Conservation (phyloP, 2,113 vertebrate genomes). For the Meles meles region DNA sequence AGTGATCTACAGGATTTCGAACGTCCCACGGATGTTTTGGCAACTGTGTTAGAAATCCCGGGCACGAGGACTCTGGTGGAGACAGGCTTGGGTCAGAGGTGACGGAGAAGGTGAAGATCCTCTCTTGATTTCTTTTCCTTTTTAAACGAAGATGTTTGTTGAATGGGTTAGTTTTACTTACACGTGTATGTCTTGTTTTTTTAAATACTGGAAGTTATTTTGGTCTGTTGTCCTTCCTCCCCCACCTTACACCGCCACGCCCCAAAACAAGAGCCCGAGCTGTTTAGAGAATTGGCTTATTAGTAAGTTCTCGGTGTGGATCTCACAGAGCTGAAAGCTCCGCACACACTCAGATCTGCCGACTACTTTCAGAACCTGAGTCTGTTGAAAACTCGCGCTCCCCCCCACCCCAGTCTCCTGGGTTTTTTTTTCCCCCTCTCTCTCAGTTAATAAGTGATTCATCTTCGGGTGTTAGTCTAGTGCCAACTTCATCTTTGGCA, state of each 20-base stretch:
- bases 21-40: neutral
- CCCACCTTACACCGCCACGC: neutral
- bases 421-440: neutral
- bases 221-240: neutral
- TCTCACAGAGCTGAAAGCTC: neutral
- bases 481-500: neutral
- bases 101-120: neutral
- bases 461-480: neutral
- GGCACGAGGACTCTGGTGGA: fast-evolving
- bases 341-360: neutral
- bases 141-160: neutral
- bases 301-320: neutral
- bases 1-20: neutral
- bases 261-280: neutral
- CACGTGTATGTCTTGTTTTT: neutral
- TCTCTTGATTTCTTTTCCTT: neutral
- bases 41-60: neutral
- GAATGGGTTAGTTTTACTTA: neutral
- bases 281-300: neutral
- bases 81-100: neutral
- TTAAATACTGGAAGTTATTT: neutral
- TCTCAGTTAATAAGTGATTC: neutral
- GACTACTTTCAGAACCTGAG: neutral
- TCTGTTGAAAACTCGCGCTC: neutral
- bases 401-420: neutral